These are phyloP conservation scores for Pangasius larnaudii DNA, from an alignment of 2,797 vertebrate species.

Conservation along the genomic window DNA sequence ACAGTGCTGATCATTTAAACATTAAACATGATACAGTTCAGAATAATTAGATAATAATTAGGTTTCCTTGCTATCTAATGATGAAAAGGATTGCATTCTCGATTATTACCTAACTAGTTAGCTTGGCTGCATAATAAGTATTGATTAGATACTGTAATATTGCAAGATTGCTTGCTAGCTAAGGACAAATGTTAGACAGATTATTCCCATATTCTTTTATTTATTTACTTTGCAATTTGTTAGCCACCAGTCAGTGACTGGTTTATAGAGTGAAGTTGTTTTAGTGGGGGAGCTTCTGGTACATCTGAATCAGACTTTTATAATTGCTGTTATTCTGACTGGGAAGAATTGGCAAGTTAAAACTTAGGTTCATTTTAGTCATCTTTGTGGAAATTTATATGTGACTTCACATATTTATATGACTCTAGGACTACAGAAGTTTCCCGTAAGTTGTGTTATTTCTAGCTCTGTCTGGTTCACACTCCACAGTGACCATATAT, in stretches of 20 bases:
- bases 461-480: slow-evolving; percentile 8
- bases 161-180: not conserved
- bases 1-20: not conserved
- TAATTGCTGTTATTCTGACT: not conserved
- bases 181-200: not conserved
- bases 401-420: not conserved
- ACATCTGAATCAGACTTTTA: not conserved
- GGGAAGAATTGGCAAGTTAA: not conserved
- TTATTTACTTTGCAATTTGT: not conserved
- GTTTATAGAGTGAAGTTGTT: not conserved
- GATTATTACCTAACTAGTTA: not conserved
- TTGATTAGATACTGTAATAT: not conserved
- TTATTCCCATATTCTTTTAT: not conserved
- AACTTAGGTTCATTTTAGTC: not conserved
- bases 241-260: not conserved
- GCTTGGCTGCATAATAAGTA: not conserved
- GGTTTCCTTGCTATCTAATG: not conserved
- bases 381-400: not conserved
- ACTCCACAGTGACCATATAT: not conserved
- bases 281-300: too few relatives aligned
- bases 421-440: not conserved
- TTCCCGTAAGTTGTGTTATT: not conserved
- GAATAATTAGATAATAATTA: not conserved
- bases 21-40: not conserved
- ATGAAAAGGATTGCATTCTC: not conserved